Evolutionary conservation across 2,888 invertebrate species (phyloP).

Genomic region (Chloroclystis v-ata): DNA sequence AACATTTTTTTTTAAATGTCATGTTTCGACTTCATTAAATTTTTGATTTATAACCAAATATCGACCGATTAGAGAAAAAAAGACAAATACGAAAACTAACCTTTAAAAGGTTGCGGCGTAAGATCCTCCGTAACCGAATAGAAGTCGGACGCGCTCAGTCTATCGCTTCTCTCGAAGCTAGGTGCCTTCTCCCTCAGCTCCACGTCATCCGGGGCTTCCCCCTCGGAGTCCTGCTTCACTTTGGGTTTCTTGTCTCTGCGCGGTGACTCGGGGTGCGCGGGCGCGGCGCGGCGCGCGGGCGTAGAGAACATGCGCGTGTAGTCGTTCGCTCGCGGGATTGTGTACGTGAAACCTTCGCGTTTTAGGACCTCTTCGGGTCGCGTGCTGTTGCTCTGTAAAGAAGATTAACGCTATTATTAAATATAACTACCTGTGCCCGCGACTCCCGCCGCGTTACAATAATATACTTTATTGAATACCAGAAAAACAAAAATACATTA

Average conservation of each 20-base stretch:
- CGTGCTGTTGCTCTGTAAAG: constrained; percentile 32
- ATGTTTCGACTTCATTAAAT: too few species aligned
- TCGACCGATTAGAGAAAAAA: too few species aligned
- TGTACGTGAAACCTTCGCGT: constrained; percentile 75
- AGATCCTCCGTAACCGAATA: constrained; percentile 68
- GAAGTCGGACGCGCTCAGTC: constrained; percentile 72
- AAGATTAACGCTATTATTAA: background rate
- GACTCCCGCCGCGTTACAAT: too few species aligned
- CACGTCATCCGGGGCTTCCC: constrained; percentile 38
- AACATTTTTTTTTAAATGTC: too few species aligned
- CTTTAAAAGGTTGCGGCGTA: constrained; percentile 74
- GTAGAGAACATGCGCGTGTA: constrained; percentile 75
- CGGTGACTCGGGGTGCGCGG: constrained; percentile 67
- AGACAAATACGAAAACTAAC: constrained; percentile 33
- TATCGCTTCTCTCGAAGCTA: constrained; percentile 45
- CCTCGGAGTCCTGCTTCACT: constrained; percentile 39
- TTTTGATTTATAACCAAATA: too few species aligned
- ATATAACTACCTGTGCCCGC: too few species aligned
- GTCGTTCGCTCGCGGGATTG: constrained; percentile 78
- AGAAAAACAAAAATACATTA: too few species aligned
- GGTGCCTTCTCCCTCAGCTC: constrained; percentile 49
- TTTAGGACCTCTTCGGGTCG: constrained; percentile 61
- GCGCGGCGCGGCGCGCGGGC: constrained; percentile 61
- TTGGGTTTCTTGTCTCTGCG: constrained; percentile 69
- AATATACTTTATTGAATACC: too few species aligned